phyloP scores from a whole-genome alignment of 2,113 vertebrate species.

The Podocnemis expansa region DNA sequence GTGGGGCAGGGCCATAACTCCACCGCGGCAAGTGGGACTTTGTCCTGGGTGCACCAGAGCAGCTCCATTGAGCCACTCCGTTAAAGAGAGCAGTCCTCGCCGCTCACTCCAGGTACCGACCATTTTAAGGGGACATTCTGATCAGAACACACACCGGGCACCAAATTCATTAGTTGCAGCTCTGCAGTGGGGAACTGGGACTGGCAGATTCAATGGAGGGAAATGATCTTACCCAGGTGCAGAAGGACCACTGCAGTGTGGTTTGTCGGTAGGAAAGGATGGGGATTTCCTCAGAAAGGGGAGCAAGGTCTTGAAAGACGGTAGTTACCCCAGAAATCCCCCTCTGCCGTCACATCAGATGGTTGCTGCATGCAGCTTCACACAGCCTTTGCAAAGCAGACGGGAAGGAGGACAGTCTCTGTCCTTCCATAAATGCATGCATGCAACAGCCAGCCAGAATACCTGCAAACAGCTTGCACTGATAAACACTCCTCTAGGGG shows the following conservation, averaged over 20 bases:
- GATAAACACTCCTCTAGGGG: not conserved
- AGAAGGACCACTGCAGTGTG: not conserved
- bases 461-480: too few relatives aligned
- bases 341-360: not conserved
- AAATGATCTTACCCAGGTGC: not conserved
- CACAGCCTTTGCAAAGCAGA: not conserved
- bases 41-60: too few relatives aligned
- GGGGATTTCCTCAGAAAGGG: not conserved
- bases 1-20: too few relatives aligned
- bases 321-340: not conserved
- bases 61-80: too few relatives aligned
- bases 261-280: not conserved
- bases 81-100: too few relatives aligned
- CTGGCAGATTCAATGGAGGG: not conserved
- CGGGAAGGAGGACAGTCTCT: not conserved
- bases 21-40: too few relatives aligned
- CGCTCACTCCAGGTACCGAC: too few relatives aligned
- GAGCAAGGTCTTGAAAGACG: not conserved
- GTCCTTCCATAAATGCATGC: not conserved
- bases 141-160: too few relatives aligned
- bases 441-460: too few relatives aligned
- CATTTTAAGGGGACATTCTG: too few relatives aligned
- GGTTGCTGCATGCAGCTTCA: not conserved
- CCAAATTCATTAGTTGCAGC: too few relatives aligned
- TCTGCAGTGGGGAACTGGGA: not conserved